Percentiles rank a stretch among this genome's conserved stretches.
These are phyloP conservation scores for Andrena cerasifolii DNA, from an alignment of 1,140 invertebrate genomes.

Conservation along the genomic window DNA sequence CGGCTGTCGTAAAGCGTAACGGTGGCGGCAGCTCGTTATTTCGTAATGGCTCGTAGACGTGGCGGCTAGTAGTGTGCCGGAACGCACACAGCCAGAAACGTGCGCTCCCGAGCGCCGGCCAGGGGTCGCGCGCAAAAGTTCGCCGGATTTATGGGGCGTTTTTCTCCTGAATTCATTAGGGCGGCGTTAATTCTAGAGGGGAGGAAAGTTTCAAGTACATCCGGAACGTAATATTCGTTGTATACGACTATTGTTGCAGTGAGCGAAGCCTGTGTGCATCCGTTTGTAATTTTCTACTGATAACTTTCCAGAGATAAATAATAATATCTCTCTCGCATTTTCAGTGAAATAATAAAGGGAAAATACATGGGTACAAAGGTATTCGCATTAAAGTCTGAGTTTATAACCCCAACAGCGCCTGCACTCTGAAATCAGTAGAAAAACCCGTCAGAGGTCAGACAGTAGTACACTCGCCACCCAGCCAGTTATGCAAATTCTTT, in stretches of 20 bases:
- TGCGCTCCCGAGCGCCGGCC: neutral
- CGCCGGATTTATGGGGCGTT: neutral
- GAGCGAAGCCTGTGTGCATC: neutral
- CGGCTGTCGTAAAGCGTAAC: conserved; percentile 51
- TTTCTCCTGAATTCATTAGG: conserved; percentile 7
- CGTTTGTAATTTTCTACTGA: too few species aligned
- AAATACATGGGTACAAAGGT: too few species aligned
- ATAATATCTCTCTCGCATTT: too few species aligned
- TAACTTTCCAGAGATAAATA: too few species aligned
- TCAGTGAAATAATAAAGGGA: too few species aligned
- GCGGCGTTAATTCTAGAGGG: neutral
- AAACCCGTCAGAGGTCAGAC: conserved; percentile 12
- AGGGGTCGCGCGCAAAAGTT: conserved; percentile 1
- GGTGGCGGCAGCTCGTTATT: conserved; percentile 56
- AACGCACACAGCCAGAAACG: neutral
- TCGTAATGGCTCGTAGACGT: conserved; percentile 42
- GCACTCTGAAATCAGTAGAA: neutral
- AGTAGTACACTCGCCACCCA: neutral
- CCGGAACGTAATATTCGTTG: neutral
- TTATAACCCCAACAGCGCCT: too few species aligned
- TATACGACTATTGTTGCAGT: neutral
- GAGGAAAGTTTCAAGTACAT: neutral
- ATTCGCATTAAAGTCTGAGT: neutral
- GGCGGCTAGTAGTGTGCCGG: neutral
- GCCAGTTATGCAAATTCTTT: too few species aligned